Conservation (phyloP, 2,797 vertebrate species). For the Strix occidentalis region DNA sequence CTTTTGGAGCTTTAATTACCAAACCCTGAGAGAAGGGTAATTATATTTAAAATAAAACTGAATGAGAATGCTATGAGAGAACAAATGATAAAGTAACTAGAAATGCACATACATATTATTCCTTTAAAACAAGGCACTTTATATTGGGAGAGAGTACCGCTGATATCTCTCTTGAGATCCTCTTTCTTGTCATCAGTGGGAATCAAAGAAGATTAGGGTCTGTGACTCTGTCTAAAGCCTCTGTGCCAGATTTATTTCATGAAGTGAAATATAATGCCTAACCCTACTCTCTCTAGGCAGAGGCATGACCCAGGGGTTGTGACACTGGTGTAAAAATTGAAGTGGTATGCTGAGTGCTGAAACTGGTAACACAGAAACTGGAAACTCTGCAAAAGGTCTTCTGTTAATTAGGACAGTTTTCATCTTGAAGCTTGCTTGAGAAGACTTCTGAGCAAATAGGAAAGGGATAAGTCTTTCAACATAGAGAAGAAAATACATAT, state of each 20-base stretch:
- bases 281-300: background rate
- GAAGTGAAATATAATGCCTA: background rate
- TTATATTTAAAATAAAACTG: background rate
- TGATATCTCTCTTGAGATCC: background rate
- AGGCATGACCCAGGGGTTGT: background rate
- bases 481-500: rapidly evolving
- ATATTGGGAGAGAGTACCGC: background rate
- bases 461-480: background rate
- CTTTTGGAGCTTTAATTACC: background rate
- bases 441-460: background rate
- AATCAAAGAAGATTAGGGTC: background rate
- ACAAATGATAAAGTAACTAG: background rate
- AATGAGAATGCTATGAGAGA: background rate
- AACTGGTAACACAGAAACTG: background rate
- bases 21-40: background rate
- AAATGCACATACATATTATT: background rate
- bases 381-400: background rate
- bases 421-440: background rate
- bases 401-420: background rate
- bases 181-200: background rate
- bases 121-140: background rate
- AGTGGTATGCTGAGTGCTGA: background rate
- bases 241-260: background rate
- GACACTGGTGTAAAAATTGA: background rate
- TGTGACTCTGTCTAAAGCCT: background rate